Evolutionary conservation across 2,113 vertebrate genomes (phyloP).

Genomic region (Himantopus leucocephalus): DNA sequence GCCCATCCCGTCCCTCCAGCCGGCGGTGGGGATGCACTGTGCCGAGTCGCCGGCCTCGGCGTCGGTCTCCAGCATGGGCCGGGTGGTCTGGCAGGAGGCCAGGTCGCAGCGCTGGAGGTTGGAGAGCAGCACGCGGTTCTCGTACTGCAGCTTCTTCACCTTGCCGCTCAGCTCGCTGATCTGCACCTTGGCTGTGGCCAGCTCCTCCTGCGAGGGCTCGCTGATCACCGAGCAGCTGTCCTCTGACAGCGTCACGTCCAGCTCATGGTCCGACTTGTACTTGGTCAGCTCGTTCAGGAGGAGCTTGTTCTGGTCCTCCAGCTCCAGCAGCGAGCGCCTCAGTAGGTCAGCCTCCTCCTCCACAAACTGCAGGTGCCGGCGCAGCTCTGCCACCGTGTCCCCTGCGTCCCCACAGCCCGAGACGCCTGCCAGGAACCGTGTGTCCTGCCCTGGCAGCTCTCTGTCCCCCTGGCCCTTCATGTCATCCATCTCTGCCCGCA

Average conservation of each 20-base stretch:
- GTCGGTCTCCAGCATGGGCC: conserved; percentile 87
- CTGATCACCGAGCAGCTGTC: conserved; percentile 86
- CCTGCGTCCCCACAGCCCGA: conserved; percentile 76
- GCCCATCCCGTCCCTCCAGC: conserved; percentile 73
- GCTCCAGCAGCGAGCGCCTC: conserved; percentile 89
- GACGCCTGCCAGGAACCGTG: conserved; percentile 62
- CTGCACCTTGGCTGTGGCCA: conserved; percentile 87
- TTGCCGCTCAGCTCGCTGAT: conserved; percentile 92
- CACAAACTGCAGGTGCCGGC: conserved; percentile 95
- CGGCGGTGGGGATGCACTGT: conserved; percentile 83
- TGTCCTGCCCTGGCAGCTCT: conserved; percentile 71
- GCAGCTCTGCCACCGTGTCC: conserved; percentile 89
- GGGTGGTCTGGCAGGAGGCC: conserved; percentile 85
- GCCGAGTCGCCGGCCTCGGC: conserved; percentile 91
- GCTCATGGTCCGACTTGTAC: conserved; percentile 88
- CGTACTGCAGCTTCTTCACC: conserved; percentile 98
- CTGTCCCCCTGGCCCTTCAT: conserved; percentile 84
- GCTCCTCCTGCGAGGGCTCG: conserved; percentile 88
- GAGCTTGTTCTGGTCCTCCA: conserved; percentile 98
- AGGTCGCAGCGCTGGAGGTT: conserved; percentile 95
- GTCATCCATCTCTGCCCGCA: conserved; percentile 93
- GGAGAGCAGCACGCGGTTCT: conserved; percentile 95
- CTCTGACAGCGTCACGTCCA: conserved; percentile 77
- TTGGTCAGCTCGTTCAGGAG: conserved; percentile 92
- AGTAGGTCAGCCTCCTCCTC: conserved; percentile 97